phyloP scores from a whole-genome alignment of 2,888 invertebrate species.

The Labia minor region DNA sequence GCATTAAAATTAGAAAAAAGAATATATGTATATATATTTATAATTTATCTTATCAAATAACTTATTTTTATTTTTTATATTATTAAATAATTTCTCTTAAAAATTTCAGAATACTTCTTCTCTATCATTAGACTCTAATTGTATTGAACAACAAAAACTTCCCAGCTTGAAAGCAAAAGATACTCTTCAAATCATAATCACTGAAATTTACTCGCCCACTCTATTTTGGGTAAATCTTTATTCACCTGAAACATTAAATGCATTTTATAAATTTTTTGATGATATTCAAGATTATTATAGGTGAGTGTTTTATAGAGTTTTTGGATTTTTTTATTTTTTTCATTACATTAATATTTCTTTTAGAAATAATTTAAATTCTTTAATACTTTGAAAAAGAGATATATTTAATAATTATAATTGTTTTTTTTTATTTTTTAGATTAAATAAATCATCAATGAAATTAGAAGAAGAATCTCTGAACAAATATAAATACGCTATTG shows the following conservation, averaged over 20 bases:
- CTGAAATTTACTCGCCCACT: background rate
- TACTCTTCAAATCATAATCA: background rate
- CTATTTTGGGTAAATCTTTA: background rate
- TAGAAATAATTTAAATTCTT: background rate
- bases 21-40: too few relatives aligned
- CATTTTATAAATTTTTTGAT: background rate
- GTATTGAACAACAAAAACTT: background rate
- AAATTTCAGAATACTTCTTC: background rate
- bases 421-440: background rate
- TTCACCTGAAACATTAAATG: background rate
- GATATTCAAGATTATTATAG: background rate
- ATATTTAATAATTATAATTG: background rate
- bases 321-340: background rate
- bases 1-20: background rate
- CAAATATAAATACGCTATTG: background rate
- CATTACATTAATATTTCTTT: background rate
- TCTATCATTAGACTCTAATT: background rate
- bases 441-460: background rate
- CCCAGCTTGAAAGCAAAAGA: background rate
- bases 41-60: background rate
- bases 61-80: background rate
- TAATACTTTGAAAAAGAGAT: too few relatives aligned
- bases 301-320: background rate
- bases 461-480: background rate
- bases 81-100: background rate